These are phyloP conservation scores for Acrocyrtus sp. DNA, from an alignment of 2,888 invertebrate genomes.

Conservation along the genomic window DNA sequence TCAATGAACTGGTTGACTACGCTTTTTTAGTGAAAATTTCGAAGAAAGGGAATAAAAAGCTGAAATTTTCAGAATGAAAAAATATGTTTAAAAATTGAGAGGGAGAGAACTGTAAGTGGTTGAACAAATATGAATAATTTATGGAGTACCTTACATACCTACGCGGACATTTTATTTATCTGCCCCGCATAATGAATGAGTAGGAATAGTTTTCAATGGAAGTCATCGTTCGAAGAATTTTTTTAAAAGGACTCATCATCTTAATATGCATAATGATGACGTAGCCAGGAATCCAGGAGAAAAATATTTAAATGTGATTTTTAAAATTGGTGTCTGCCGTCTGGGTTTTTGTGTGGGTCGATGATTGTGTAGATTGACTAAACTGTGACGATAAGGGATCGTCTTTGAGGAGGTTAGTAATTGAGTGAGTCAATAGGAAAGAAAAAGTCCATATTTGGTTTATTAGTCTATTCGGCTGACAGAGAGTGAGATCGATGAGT, in stretches of 20 bases:
- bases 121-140: slow-evolving; percentile 1
- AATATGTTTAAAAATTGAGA: slow-evolving; percentile 15
- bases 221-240: not conserved
- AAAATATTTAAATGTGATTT: not conserved
- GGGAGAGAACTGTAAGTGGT: slow-evolving; percentile 9
- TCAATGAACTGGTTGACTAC: slow-evolving; percentile 52
- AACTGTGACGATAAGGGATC: slow-evolving; percentile 1
- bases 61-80: slow-evolving; percentile 14
- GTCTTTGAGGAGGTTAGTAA: slow-evolving; percentile 21
- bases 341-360: not conserved
- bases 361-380: not conserved
- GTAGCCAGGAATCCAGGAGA: not conserved
- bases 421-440: slow-evolving; percentile 37
- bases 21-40: not conserved
- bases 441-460: slow-evolving; percentile 51
- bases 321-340: not conserved
- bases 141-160: slow-evolving; percentile 9
- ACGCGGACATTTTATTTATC: slow-evolving; percentile 1
- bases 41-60: not conserved
- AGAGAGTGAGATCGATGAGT: not conserved
- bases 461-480: slow-evolving; percentile 39
- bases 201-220: not conserved
- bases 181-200: not conserved
- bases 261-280: not conserved
- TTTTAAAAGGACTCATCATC: too few relatives aligned